Conservation (phyloP, 1,140 invertebrate genomes). For the Anagrus nilaparvatae region DNA sequence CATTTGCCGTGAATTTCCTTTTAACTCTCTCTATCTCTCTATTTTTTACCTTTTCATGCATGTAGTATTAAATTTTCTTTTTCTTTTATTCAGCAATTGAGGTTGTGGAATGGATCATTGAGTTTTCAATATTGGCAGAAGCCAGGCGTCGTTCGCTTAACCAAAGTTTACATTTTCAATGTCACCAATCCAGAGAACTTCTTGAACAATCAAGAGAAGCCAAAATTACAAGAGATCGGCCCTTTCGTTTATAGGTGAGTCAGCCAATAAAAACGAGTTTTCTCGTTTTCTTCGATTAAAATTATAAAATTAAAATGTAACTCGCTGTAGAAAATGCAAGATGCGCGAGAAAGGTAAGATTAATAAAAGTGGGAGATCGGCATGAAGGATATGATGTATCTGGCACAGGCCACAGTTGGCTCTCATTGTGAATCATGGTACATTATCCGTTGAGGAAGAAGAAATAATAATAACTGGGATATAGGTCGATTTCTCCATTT, state of each 20-base stretch:
- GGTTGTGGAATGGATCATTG: slow-evolving; percentile 70
- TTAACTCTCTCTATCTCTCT: slow-evolving; percentile 2
- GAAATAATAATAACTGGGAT: too few relatives aligned
- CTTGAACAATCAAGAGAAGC: slow-evolving; percentile 65
- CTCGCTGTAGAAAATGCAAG: too few relatives aligned
- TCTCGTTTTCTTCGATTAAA: background rate
- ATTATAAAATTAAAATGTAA: too few relatives aligned
- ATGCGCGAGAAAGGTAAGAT: too few relatives aligned
- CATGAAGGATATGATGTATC: too few relatives aligned
- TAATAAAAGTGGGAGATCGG: too few relatives aligned
- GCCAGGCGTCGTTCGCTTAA: slow-evolving; percentile 76
- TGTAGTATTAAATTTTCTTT: slow-evolving; percentile 6
- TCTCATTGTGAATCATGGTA: too few relatives aligned
- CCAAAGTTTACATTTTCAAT: slow-evolving; percentile 85
- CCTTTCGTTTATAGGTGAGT: slow-evolving; percentile 77
- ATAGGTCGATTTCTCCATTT: too few relatives aligned
- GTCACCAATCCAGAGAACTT: slow-evolving; percentile 78
- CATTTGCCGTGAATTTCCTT: slow-evolving; percentile 7
- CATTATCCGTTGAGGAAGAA: too few relatives aligned
- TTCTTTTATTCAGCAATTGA: slow-evolving; percentile 58
- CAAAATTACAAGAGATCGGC: slow-evolving; percentile 69
- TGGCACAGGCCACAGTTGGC: too few relatives aligned
- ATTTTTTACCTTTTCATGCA: background rate
- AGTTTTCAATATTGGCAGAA: slow-evolving; percentile 88
- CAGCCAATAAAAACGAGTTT: background rate